phyloP scores from a whole-genome alignment of 2,797 vertebrate species.

The Hipposideros larvatus region DNA sequence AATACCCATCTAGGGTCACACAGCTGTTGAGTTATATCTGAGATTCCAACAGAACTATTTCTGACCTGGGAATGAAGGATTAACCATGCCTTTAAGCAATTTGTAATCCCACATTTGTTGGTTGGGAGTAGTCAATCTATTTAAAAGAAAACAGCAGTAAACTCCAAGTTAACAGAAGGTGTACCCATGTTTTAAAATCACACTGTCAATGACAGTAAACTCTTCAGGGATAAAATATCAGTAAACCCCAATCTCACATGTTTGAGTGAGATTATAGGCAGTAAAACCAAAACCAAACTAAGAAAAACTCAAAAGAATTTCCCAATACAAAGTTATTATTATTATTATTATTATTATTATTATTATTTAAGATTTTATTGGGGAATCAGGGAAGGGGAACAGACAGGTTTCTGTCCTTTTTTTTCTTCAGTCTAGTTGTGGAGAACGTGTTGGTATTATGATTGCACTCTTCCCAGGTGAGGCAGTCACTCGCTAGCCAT shows the following conservation, averaged over 20 bases:
- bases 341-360: too few species aligned
- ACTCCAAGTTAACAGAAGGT: background rate
- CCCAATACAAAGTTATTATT: background rate
- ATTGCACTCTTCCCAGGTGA: too few species aligned
- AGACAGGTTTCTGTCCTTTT: too few species aligned
- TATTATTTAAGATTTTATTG: too few species aligned
- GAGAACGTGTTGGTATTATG: too few species aligned
- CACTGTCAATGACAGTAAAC: background rate
- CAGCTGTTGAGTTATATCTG: background rate
- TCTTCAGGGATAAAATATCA: background rate
- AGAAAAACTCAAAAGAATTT: background rate
- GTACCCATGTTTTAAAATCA: slow-evolving; percentile 9
- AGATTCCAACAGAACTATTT: background rate
- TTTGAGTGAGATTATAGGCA: background rate
- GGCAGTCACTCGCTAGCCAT: too few species aligned
- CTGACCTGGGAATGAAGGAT: background rate
- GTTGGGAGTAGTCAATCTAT: background rate
- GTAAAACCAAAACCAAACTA: background rate
- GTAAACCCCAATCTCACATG: background rate
- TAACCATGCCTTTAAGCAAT: background rate
- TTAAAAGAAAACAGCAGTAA: background rate
- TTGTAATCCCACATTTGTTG: background rate
- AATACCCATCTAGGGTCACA: background rate
- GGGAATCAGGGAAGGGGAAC: too few species aligned
- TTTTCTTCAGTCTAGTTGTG: too few species aligned